Evolutionary conservation across 2,888 invertebrate genomes (phyloP), one percentile per base, ranked within the genome.

Genomic region (Agrochola macilenta): DNA sequence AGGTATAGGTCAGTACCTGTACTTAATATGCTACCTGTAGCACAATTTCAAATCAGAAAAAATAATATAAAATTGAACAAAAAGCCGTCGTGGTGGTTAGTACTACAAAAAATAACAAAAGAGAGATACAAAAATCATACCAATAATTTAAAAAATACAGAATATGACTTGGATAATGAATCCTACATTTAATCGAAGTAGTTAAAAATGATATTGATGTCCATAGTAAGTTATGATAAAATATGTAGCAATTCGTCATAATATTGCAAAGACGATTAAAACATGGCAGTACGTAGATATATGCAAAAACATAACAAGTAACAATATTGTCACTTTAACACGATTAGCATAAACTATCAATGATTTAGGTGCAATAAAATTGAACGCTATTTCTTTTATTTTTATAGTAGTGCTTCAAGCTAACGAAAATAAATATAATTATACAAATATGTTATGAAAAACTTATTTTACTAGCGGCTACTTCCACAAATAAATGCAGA

Each of bases 331-430:
- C 58, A 20, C 5, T 46, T n/a, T 49, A 54, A 17, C 35, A 49
- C 3, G 1, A 46, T 74, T 74, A 58, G 17, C 63, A 80, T 69
- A 58, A 80, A 64, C 14, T n/a, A 54, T 20, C 46, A 39, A 23
- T 43, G 11, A 58, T 46, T n/a, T n/a, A n/a, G n/a, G n/a, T 54
- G 43, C 26, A 65, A 58, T 78, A 35, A 71, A 65, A 65, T 17
- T 8, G 11, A 8, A 26, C 43, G 1, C 1, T 54, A 54, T 61
- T 39, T 61, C 1, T 46, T 52, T 39, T 35, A 4, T 70, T 14
- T 30, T n/a, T n/a, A 2, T 30, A n/a, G 12, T 54, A 46, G 35
- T n/a, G 12, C 64, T 35, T 69, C 17, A 5, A 39, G 5, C 7
- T 35, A 43, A 65, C 5, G 12, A 2, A n/a, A 43, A 54, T 17